Evolutionary conservation across 2,797 vertebrate genomes (phyloP).

Genomic region (Nyctibius grandis): DNA sequence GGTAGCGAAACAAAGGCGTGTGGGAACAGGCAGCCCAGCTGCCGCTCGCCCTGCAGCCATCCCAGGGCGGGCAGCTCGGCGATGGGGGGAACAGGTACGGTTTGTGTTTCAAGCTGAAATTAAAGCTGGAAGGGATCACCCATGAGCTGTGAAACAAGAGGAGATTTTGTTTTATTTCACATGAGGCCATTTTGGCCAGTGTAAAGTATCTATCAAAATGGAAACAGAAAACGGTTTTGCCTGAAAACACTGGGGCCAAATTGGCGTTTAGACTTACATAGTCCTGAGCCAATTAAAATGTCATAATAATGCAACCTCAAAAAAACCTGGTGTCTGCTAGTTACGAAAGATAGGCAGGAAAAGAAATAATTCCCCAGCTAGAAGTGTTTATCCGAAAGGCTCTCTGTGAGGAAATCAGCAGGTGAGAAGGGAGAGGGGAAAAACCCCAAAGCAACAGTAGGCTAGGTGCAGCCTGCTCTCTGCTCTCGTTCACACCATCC

Average conservation of each 20-base stretch:
- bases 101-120: constrained; percentile 25
- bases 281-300: constrained; percentile 56
- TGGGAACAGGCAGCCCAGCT: constrained; percentile 3
- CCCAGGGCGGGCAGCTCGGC: background rate
- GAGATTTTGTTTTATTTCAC: background rate
- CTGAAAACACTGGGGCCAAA: background rate
- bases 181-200: constrained; percentile 14
- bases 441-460: background rate
- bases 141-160: background rate
- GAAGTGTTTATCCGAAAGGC: background rate
- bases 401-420: fast-evolving
- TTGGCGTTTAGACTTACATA: constrained; percentile 23
- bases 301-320: constrained; percentile 9
- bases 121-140: background rate
- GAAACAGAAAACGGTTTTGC: constrained; percentile 19
- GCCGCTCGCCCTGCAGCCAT: background rate
- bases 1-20: constrained; percentile 11
- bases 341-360: background rate
- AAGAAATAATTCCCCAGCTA: background rate
- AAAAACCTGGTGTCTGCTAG: background rate
- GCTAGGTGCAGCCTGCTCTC: background rate
- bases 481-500: fast-evolving
- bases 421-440: background rate
- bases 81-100: background rate
- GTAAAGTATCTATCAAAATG: constrained; percentile 23